Percentiles rank a stretch among this genome's conserved stretches.
phyloP scores from a whole-genome alignment of 2,888 invertebrate genomes.

The Norana najaformis region DNA sequence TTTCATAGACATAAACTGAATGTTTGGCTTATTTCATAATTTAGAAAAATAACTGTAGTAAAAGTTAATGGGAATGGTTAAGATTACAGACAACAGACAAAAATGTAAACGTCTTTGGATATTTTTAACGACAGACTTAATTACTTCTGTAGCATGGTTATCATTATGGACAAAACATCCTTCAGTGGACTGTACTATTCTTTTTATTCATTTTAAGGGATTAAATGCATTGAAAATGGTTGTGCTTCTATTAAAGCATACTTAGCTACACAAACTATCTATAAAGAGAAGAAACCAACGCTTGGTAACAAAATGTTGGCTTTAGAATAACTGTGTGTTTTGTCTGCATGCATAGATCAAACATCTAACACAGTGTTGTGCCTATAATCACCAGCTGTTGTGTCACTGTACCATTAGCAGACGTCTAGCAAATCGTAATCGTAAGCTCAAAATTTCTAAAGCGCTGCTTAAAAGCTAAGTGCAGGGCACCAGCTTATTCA shows the following conservation, averaged over 20 bases:
- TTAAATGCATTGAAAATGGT: not conserved
- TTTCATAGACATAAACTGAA: not conserved
- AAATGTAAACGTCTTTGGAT: not conserved
- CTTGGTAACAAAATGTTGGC: not conserved
- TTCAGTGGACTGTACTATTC: no score
- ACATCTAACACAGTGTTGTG: not conserved
- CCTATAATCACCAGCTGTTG: not conserved
- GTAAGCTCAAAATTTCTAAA: no score
- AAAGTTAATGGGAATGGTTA: not conserved
- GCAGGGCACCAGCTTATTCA: no score
- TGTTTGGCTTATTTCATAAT: no score
- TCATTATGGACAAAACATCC: no score
- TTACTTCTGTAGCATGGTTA: not conserved
- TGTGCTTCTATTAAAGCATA: constrained; percentile 9
- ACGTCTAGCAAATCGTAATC: no score
- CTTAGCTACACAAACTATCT: not conserved
- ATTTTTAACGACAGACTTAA: not conserved
- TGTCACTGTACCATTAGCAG: no score
- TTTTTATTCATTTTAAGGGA: not conserved
- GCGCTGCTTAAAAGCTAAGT: no score
- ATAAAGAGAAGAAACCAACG: constrained; percentile 14
- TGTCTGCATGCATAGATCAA: not conserved
- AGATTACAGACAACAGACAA: not conserved
- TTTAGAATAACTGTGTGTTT: not conserved
- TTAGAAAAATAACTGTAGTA: not conserved